Base-by-base conservation (phyloP, 2,888 invertebrate genomes). In the Dione vanillae region DNA sequence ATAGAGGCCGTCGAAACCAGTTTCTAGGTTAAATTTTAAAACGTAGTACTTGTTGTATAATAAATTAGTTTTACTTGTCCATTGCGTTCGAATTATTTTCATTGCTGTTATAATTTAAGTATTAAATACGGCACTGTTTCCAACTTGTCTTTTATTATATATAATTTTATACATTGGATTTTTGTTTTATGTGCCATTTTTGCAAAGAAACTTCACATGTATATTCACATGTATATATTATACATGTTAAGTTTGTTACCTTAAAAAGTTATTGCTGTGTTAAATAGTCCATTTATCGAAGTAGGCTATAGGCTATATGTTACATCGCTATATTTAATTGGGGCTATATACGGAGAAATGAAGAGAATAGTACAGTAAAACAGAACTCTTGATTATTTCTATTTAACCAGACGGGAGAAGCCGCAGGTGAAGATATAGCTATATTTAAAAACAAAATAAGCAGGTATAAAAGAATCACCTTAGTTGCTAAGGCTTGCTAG, bases 21-120 rank as follows among this genome's bases (percentile, higher is more conserved):
- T 64, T 64, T 49, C 64, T 64, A 64, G 64, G 64, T 64, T 64
- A 64, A 56, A 56, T 40, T 56, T 56, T 56, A 16, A 37, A 64
- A 51, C 40, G 51, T 64, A 64, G 64, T 49, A 12, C 47, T 64
- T 37, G 64, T 64, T n/a, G 16, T 19, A 49, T 64, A 64, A 64
- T 40, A 51, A 20, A 37, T 37, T 40, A 37, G 19, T 51, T 12
- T 19, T 64, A 64, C 12, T 16, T 40, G 37, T 64, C 12, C 64
- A 14, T 64, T 12, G 49, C 16, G 40, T 8, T 40, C 19, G 14
- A 64, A 49, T 64, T 49, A 12, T 49, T 49, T 64, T 35, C 1
- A 16, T 8, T 40, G 16, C 19, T 19, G 19, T 11, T 49, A 49
- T 20, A 19, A 1, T 20, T 20, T 49, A 19, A 19, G 0, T 49